Base-by-base conservation (phyloP, 2,797 vertebrate genomes). In the Serranus cabrilla region DNA sequence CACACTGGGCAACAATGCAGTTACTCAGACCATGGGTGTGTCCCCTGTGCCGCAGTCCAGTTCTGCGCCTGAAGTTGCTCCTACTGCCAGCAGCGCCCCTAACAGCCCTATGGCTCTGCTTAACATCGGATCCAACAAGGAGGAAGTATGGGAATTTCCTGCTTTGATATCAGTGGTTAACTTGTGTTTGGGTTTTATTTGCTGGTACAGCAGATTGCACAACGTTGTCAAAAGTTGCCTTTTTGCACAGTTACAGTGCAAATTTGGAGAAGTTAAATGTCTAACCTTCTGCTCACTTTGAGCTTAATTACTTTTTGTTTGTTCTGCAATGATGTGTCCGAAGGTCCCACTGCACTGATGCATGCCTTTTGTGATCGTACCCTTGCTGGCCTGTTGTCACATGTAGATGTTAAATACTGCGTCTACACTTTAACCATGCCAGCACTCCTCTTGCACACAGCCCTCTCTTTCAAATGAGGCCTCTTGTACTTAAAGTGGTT, bases 101-200 rank as follows among this genome's bases (percentile, higher is more conserved):
- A 97, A 96, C 92, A 98, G 97, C 70, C 96, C 97, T 0, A 97
- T 97, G 95, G 96, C 97, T 0, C 87, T 96, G 73, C 97, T 97
- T 11, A 97, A 96, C 89, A 95, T 97, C 1, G 95, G 96, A 16
- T 96, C 96, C 87, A 97, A 96, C 89, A 97, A 97, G 82, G 97
- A 97, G 78, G 97, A 98, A 95, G 97, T 97, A 94, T 63, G 95
- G 31, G 57, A 63, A 58, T 71, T 73, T 82, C 45, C 39, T 69
- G 11, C 37, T 81, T 59, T 81, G 8, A 54, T 61, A 50, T 7
- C 3, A 31, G 45, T 52, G 21, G 47, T 86, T 34, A 11, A 43
- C 27, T 71, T 37, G 14, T 75, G 23, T 62, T 56, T 16, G 7
- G 47, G 18, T 34, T 45, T 45, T 71, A 3, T 67, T 82, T 89